Conservation (phyloP, 2,888 invertebrate genomes). For the Nomada hirtipes region DNA sequence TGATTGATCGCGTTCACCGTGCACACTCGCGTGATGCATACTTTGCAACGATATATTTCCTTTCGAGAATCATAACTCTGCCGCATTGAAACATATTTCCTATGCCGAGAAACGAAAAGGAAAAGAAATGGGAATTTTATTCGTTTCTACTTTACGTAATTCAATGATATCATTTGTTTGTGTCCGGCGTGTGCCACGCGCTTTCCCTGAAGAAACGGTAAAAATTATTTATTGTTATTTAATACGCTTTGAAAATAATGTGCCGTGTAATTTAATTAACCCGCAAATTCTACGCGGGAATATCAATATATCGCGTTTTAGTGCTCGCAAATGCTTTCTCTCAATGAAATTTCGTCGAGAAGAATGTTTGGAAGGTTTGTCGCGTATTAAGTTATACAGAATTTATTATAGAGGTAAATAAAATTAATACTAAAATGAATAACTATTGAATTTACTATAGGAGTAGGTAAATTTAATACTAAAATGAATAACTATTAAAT, state of each 20-base stretch:
- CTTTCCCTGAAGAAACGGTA: neutral
- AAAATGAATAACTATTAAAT: no score
- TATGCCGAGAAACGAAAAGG: neutral
- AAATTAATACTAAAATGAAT: no score
- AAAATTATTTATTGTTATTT: neutral
- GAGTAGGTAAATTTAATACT: no score
- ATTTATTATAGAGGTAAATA: no score
- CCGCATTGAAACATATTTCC: neutral
- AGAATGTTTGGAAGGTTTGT: neutral
- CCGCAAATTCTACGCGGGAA: no score
- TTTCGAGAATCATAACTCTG: slow-evolving; percentile 12
- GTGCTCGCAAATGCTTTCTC: neutral
- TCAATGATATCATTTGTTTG: neutral
- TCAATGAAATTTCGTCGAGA: neutral
- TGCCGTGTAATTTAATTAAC: neutral
- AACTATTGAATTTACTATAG: no score
- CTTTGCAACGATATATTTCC: slow-evolving; percentile 17
- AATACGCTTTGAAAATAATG: neutral
- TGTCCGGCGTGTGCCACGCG: neutral
- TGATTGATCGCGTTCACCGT: slow-evolving; percentile 50
- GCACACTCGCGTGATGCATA: slow-evolving; percentile 23
- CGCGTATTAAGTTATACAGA: neutral
- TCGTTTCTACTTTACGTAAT: neutral
- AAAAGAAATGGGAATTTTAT: neutral
- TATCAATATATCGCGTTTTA: neutral